These are phyloP conservation scores for Rhorus exstirpatorius DNA, from an alignment of 2,888 invertebrate species.

Conservation along the genomic window DNA sequence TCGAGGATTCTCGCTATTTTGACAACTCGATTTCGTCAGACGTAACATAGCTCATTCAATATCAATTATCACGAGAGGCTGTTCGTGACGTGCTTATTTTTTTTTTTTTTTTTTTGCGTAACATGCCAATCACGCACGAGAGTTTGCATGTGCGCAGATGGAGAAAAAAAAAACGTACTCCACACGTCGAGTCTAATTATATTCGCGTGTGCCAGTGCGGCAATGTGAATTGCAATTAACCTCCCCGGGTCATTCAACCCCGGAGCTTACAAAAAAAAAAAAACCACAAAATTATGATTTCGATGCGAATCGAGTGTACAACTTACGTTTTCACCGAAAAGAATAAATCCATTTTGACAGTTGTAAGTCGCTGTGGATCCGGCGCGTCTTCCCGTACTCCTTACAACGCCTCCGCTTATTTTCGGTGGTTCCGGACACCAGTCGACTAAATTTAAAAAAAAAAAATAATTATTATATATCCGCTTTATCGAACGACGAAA, in stretches of 20 bases:
- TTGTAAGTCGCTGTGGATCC: constrained; percentile 93
- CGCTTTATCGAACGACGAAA: neutral
- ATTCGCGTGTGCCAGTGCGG: constrained; percentile 10
- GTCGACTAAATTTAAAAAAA: constrained; percentile 86
- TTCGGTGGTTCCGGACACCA: constrained; percentile 95
- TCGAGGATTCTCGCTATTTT: constrained; percentile 21
- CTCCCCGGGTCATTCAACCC: constrained; percentile 30
- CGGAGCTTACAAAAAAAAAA: neutral
- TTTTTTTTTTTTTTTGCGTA: constrained; percentile 14
- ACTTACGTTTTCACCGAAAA: constrained; percentile 93
- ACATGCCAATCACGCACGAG: constrained; percentile 6
- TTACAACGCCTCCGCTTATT: constrained; percentile 92
- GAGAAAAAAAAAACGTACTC: constrained; percentile 29
- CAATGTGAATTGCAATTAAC: constrained; percentile 37
- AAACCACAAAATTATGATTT: constrained; percentile 12
- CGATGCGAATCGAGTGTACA: neutral
- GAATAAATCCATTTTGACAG: constrained; percentile 94
- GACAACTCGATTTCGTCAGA: neutral
- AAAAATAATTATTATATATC: neutral
- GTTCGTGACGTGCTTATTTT: neutral
- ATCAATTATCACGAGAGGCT: constrained; percentile 28
- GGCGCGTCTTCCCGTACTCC: constrained; percentile 91
- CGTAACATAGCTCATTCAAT: constrained; percentile 8
- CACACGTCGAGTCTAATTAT: constrained; percentile 24
- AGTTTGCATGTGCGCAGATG: neutral